Conservation (phyloP, 2,113 vertebrate species). For the Chroicocephalus ridibundus region DNA sequence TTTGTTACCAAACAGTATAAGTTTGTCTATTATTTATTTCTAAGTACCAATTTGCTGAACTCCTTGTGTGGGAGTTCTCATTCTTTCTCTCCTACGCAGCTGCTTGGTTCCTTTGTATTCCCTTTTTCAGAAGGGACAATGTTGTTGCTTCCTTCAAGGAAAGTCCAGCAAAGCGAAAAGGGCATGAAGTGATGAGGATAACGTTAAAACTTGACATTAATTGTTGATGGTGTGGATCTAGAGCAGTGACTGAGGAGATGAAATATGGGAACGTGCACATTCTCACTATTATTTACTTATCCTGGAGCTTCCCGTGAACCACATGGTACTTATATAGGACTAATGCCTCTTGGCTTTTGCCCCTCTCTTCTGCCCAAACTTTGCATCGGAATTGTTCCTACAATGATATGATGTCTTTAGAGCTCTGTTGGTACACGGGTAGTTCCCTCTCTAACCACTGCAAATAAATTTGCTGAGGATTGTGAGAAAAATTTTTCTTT, state of each 20-base stretch:
- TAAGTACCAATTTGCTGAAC: not conserved
- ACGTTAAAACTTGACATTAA: not conserved
- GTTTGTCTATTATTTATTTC: not conserved
- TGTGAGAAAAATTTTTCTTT: not conserved
- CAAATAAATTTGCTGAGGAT: not conserved
- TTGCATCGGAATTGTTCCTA: not conserved
- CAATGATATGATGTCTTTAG: not conserved
- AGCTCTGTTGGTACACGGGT: not conserved
- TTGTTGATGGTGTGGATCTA: not conserved
- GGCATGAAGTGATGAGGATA: not conserved
- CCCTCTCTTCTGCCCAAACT: not conserved
- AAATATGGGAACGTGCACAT: not conserved
- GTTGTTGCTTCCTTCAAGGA: not conserved
- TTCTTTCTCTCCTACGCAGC: not conserved
- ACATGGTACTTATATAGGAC: rapidly evolving
- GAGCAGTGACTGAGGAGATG: not conserved
- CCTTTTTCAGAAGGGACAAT: not conserved
- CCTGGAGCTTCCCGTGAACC: not conserved
- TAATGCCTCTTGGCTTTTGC: not conserved
- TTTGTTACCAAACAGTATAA: not conserved
- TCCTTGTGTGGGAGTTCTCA: not conserved
- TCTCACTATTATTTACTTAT: not conserved
- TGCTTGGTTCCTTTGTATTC: not conserved
- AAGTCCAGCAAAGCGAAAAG: not conserved
- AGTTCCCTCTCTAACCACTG: not conserved